Conservation (phyloP, 2,113 vertebrate genomes). For the Galemys pyrenaicus region DNA sequence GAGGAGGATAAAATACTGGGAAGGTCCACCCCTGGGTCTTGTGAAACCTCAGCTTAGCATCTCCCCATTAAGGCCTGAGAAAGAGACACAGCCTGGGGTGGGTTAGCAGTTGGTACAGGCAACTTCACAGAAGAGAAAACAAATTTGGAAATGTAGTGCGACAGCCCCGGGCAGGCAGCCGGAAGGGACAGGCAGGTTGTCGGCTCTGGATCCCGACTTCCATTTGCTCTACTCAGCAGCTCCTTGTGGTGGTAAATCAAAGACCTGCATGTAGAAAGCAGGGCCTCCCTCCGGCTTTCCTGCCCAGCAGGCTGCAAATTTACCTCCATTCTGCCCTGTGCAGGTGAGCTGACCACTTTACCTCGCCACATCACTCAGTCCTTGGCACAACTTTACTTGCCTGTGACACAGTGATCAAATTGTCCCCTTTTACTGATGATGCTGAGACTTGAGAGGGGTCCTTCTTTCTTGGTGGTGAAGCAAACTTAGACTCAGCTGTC, state of each 20-base stretch:
- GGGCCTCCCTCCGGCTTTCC: background rate
- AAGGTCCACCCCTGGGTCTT: rapidly evolving
- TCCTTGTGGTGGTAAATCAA: background rate
- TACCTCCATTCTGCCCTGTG: too few species aligned
- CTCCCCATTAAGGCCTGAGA: background rate
- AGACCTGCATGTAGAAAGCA: background rate
- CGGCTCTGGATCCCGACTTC: background rate
- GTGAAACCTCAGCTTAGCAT: background rate
- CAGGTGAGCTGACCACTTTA: background rate
- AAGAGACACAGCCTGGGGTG: background rate
- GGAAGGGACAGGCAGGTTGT: background rate
- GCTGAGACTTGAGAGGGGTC: background rate
- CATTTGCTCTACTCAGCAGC: background rate
- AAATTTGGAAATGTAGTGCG: background rate
- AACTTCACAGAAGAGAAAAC: background rate
- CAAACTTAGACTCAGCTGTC: background rate
- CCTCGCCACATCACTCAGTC: background rate
- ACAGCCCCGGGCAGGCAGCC: background rate
- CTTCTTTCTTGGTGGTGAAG: rapidly evolving
- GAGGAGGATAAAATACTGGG: background rate
- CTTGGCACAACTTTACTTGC: too few species aligned
- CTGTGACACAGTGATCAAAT: background rate
- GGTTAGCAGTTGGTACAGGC: background rate
- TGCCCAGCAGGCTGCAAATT: too few species aligned
- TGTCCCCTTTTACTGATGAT: background rate